Conservation (phyloP, 2,888 invertebrate genomes). For the Cyaniris semiargus region DNA sequence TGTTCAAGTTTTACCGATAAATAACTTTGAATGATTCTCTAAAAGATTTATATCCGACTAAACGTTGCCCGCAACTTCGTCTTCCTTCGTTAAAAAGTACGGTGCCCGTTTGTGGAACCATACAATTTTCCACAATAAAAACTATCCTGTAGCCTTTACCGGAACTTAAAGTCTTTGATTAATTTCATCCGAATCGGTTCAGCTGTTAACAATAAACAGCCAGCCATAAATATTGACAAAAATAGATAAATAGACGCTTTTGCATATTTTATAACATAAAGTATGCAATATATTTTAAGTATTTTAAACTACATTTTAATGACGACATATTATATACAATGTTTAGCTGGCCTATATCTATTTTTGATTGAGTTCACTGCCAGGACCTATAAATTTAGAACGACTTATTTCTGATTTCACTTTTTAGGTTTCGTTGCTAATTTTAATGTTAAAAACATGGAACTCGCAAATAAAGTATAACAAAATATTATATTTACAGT, state of each 20-base stretch:
- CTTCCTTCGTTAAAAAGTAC: too few relatives aligned
- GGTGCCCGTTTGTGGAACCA: too few relatives aligned
- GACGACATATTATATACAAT: neutral
- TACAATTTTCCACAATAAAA: too few relatives aligned
- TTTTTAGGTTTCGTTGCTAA: neutral
- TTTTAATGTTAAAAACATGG: neutral
- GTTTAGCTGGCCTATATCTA: neutral
- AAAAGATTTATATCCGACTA: conserved; percentile 8
- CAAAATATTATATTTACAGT: neutral
- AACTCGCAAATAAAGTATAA: neutral
- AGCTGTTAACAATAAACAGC: too few relatives aligned
- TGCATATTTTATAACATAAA: too few relatives aligned
- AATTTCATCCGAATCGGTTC: too few relatives aligned
- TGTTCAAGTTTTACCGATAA: conserved; percentile 41
- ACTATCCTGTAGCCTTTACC: too few relatives aligned
- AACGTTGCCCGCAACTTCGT: neutral
- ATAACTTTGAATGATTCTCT: conserved; percentile 31
- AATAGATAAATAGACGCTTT: too few relatives aligned
- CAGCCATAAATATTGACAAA: too few relatives aligned
- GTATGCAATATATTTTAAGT: too few relatives aligned
- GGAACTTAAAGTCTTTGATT: too few relatives aligned
- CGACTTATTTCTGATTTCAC: neutral
- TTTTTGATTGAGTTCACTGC: neutral
- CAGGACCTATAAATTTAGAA: neutral
- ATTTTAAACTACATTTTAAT: neutral